Percentiles rank a stretch among this genome's conserved stretches.
Evolutionary conservation across 1,140 invertebrate genomes (phyloP).

Genomic region (Apis florea): DNA sequence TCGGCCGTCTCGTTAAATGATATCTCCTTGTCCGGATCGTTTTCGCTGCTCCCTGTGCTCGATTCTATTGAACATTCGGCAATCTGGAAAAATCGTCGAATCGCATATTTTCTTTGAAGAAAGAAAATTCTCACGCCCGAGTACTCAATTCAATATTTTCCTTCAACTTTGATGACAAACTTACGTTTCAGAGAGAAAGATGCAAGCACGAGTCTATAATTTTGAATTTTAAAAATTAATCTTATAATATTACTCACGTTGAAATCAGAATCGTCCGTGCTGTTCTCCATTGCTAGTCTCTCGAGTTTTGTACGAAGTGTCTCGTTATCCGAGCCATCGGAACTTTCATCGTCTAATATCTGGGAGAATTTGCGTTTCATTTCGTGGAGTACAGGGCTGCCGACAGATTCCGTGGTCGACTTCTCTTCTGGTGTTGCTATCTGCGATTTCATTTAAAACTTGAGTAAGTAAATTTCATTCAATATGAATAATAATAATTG

Average conservation of each 20-base stretch:
- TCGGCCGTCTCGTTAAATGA: conserved; percentile 33
- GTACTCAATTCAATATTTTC: no score
- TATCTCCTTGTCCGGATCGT: conserved; percentile 10
- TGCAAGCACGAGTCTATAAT: neutral
- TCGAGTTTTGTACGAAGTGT: conserved; percentile 59
- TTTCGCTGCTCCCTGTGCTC: neutral
- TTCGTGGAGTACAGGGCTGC: conserved; percentile 11
- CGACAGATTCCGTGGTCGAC: conserved; percentile 56
- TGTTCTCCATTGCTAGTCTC: conserved; percentile 54
- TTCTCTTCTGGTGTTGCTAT: conserved; percentile 54
- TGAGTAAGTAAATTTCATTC: neutral
- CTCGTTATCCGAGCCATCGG: conserved; percentile 60
- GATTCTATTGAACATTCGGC: neutral
- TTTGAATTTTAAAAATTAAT: neutral
- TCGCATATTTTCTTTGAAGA: neutral
- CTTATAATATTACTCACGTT: conserved; percentile 55
- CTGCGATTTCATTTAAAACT: conserved; percentile 22
- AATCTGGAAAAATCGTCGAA: conserved; percentile 17
- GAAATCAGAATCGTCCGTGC: conserved; percentile 65
- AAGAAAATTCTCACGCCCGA: no score
- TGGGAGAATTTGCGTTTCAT: conserved; percentile 65
- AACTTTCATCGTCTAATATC: conserved; percentile 34
- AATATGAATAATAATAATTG: neutral
- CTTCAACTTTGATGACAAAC: no score
- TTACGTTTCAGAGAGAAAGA: neutral